These are phyloP conservation scores for Crepidodera aurea DNA, from an alignment of 2,888 invertebrate species.

Conservation along the genomic window DNA sequence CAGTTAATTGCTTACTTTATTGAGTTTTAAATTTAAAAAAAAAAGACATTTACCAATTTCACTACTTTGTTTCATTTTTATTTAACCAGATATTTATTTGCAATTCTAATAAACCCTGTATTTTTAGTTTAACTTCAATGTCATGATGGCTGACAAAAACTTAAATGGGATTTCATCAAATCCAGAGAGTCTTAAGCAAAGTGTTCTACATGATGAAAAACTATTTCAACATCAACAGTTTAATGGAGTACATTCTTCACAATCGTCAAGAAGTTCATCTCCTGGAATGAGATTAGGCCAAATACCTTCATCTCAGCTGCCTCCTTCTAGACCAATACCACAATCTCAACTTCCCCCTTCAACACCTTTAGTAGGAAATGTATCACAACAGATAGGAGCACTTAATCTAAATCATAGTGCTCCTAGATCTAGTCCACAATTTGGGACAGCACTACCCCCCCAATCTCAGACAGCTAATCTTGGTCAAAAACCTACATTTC, in stretches of 20 bases:
- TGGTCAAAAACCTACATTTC: constrained; percentile 8
- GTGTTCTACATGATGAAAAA: constrained; percentile 24
- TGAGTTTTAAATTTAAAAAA: too few relatives aligned
- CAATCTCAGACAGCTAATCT: constrained; percentile 39
- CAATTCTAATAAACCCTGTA: too few relatives aligned
- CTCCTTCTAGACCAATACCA: constrained; percentile 50
- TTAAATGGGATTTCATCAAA: constrained; percentile 26
- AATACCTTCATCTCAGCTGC: constrained; percentile 55
- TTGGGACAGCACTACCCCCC: constrained; percentile 54
- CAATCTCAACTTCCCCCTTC: constrained; percentile 53
- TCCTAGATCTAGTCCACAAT: constrained; percentile 42
- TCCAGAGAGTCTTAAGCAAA: constrained; percentile 29
- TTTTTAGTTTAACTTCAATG: constrained; percentile 27
- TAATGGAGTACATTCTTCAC: constrained; percentile 58
- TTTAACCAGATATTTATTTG: too few relatives aligned
- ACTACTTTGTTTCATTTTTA: too few relatives aligned
- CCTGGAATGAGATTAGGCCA: constrained; percentile 51
- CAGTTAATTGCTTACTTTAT: too few relatives aligned
- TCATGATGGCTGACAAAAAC: constrained; percentile 33
- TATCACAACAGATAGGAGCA: constrained; percentile 49
- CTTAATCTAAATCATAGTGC: constrained; percentile 43
- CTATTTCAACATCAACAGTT: constrained; percentile 42
- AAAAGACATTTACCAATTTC: too few relatives aligned
- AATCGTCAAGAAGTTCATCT: constrained; percentile 59
- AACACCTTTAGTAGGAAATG: constrained; percentile 36